Evolutionary conservation across 2,797 vertebrate genomes (phyloP).

Genomic region (Myotis planiceps): DNA sequence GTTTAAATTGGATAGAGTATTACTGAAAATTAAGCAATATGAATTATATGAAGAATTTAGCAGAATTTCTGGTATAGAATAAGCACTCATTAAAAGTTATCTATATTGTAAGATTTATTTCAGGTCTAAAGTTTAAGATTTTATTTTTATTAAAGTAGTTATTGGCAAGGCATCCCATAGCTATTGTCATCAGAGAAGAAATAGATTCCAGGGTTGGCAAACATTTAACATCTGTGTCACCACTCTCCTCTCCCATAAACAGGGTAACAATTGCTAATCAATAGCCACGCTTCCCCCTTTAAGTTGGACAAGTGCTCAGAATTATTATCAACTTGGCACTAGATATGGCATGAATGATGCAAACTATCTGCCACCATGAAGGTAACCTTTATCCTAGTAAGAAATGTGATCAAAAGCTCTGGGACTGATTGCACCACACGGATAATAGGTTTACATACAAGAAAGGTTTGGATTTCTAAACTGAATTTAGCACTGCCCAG

Average conservation of each 20-base stretch:
- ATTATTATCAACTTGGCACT: not conserved
- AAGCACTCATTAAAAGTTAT: not conserved
- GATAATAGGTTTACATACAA: not conserved
- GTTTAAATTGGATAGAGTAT: not conserved
- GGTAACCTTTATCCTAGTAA: not conserved
- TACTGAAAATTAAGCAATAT: not conserved
- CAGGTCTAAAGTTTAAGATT: not conserved
- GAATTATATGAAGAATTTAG: not conserved
- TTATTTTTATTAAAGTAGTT: slow-evolving; percentile 6
- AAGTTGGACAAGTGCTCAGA: not conserved
- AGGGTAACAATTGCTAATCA: not conserved
- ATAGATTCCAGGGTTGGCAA: not conserved
- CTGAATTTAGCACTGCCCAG: not conserved
- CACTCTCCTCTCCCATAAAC: not conserved
- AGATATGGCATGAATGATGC: not conserved
- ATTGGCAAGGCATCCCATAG: not conserved
- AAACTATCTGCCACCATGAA: not conserved
- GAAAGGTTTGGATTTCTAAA: not conserved
- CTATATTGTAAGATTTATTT: not conserved
- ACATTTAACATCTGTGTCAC: not conserved
- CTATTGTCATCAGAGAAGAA: not conserved
- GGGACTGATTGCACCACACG: not conserved
- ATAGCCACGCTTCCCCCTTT: not conserved
- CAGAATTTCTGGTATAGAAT: not conserved
- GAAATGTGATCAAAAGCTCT: not conserved